phyloP scores from a whole-genome alignment of 2,797 vertebrate species.

The Anguilla marmorata region DNA sequence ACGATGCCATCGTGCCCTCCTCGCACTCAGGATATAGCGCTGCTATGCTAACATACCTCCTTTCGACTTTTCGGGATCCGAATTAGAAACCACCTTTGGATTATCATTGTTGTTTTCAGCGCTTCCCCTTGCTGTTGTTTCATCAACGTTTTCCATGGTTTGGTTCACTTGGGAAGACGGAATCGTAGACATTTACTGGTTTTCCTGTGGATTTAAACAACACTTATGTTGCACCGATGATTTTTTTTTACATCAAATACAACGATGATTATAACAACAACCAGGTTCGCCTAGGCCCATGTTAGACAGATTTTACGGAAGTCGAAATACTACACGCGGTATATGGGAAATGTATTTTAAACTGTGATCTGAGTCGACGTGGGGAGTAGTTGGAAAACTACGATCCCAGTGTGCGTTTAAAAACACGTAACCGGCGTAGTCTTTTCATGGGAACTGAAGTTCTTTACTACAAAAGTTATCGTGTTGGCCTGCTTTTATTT shows the following conservation, averaged over 20 bases:
- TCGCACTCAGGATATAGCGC: slow-evolving; percentile 49
- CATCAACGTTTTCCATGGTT: slow-evolving; percentile 69
- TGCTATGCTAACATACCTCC: slow-evolving; percentile 58
- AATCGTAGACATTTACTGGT: slow-evolving; percentile 18
- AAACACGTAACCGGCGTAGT: not conserved
- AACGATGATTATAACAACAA: slow-evolving; percentile 69
- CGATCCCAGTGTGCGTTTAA: not conserved
- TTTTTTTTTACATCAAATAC: slow-evolving; percentile 47
- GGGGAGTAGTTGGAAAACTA: not conserved
- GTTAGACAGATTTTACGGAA: slow-evolving; percentile 13
- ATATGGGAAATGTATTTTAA: slow-evolving; percentile 58
- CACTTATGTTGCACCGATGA: slow-evolving; percentile 59
- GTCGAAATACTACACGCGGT: not conserved
- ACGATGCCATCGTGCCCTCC: slow-evolving; percentile 53
- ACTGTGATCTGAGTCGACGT: too few relatives aligned
- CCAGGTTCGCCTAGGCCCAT: slow-evolving; percentile 14
- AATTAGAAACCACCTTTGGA: slow-evolving; percentile 53
- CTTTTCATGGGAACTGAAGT: slow-evolving; percentile 5
- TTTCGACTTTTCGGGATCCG: slow-evolving; percentile 65
- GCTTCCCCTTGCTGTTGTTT: slow-evolving; percentile 64
- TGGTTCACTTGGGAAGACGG: slow-evolving; percentile 22
- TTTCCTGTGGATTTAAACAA: slow-evolving; percentile 73
- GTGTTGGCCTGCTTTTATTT: not conserved
- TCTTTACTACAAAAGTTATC: not conserved
- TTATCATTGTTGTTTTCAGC: slow-evolving; percentile 60